A percentile compares a stretch with the other conserved stretches of the same genome.
Conservation (phyloP, 2,888 invertebrate genomes). For the Acleris holmiana region DNA sequence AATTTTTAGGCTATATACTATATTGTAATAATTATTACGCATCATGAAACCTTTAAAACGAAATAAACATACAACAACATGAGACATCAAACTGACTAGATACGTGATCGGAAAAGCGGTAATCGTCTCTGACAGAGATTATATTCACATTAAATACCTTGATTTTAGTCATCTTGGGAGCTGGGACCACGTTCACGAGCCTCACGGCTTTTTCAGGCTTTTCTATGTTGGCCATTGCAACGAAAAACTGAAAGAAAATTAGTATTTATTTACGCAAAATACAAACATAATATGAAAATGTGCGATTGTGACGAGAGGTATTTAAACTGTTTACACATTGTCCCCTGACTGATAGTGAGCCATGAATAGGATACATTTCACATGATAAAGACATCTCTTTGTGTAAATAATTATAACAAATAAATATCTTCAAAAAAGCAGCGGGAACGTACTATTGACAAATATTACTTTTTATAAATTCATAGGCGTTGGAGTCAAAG, state of each 20-base stretch:
- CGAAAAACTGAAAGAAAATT: conserved; percentile 5
- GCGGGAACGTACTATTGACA: conserved; percentile 54
- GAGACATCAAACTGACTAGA: too few relatives aligned
- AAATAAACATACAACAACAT: too few relatives aligned
- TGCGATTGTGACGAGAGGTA: not conserved
- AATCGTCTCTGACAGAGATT: too few relatives aligned
- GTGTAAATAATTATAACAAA: conserved; percentile 18
- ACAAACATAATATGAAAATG: conserved; percentile 21
- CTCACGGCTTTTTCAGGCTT: conserved; percentile 48
- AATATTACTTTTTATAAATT: conserved; percentile 48
- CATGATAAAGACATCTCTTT: too few relatives aligned
- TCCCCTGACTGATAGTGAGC: too few relatives aligned
- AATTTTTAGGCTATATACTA: too few relatives aligned
- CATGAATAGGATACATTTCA: too few relatives aligned
- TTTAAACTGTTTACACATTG: too few relatives aligned
- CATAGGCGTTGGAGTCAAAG: conserved; percentile 40
- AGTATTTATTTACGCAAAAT: not conserved
- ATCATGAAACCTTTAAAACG: too few relatives aligned
- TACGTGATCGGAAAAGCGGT: too few relatives aligned
- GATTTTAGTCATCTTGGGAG: conserved; percentile 49
- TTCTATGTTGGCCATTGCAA: conserved; percentile 17
- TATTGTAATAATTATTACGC: too few relatives aligned
- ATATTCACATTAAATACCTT: conserved; percentile 45
- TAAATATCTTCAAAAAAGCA: conserved; percentile 65
- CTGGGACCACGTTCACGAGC: conserved; percentile 53